phyloP scores from a whole-genome alignment of 2,888 invertebrate genomes.

The Hesperia comma region DNA sequence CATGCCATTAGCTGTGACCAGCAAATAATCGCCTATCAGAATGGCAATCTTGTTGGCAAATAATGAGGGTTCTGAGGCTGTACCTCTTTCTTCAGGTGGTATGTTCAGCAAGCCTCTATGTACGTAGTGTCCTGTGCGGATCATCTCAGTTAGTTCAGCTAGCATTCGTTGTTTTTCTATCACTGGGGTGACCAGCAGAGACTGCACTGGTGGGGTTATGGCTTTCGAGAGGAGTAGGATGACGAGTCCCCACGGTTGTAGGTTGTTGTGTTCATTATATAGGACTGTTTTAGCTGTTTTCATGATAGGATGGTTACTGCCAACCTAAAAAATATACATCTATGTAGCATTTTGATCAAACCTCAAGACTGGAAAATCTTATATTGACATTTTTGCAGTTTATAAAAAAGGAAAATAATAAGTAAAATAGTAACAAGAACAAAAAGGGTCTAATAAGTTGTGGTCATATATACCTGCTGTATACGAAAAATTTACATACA shows the following conservation, averaged over 20 bases:
- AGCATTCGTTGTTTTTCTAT: constrained; percentile 79
- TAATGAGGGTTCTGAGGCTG: constrained; percentile 87
- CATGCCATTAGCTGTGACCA: constrained; percentile 92
- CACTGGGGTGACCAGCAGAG: constrained; percentile 83
- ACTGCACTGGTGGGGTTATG: constrained; percentile 78
- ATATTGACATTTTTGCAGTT: too few relatives aligned
- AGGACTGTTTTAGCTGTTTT: constrained; percentile 93
- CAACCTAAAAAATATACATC: constrained; percentile 77
- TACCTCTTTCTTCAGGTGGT: constrained; percentile 73
- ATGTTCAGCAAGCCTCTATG: constrained; percentile 86
- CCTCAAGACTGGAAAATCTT: too few relatives aligned
- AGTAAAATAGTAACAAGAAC: neutral
- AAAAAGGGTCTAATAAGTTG: neutral
- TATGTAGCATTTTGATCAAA: neutral
- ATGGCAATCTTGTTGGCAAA: constrained; percentile 95
- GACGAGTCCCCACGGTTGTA: constrained; percentile 93
- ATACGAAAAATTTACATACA: too few relatives aligned
- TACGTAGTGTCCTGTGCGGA: constrained; percentile 92
- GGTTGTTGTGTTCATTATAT: constrained; percentile 91
- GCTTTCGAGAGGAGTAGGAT: constrained; percentile 93
- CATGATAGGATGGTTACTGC: constrained; percentile 93
- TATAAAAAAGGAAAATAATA: too few relatives aligned
- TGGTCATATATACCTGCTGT: too few relatives aligned
- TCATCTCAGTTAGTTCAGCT: constrained; percentile 92
- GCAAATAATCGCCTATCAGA: constrained; percentile 92